Conservation (phyloP, 2,888 invertebrate genomes). For the Lepidocyrtinus sp. region DNA sequence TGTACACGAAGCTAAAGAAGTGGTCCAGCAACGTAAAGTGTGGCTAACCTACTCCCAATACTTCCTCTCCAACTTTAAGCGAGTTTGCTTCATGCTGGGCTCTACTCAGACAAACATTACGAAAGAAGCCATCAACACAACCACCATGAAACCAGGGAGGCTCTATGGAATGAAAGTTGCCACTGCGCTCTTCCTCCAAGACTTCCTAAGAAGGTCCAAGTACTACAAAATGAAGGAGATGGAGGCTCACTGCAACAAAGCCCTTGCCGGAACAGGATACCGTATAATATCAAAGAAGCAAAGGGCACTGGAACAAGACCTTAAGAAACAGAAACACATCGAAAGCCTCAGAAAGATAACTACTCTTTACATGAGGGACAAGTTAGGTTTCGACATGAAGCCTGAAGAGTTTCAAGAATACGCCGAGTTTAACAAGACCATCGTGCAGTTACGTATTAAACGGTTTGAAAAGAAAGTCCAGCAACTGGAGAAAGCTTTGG, state of each 20-base stretch:
- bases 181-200: constrained; percentile 27
- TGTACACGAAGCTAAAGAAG: constrained; percentile 59
- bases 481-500: not conserved
- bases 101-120: not conserved
- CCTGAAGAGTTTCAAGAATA: constrained; percentile 52
- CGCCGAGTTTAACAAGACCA: constrained; percentile 35
- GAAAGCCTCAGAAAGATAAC: constrained; percentile 48
- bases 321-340: constrained; percentile 37
- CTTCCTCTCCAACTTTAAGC: not conserved
- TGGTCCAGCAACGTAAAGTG: constrained; percentile 46
- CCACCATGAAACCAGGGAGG: constrained; percentile 41
- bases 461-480: constrained; percentile 38
- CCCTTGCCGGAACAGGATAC: constrained; percentile 48
- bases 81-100: not conserved
- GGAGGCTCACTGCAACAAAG: constrained; percentile 32
- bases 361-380: constrained; percentile 36
- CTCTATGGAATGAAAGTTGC: constrained; percentile 45
- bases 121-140: not conserved
- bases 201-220: constrained; percentile 18
- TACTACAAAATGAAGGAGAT: constrained; percentile 47
- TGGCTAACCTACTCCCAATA: constrained; percentile 49
- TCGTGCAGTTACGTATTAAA: constrained; percentile 35
- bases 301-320: constrained; percentile 11
- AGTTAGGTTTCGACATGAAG: constrained; percentile 48
- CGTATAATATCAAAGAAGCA: constrained; percentile 30